Evolutionary conservation across 1,140 invertebrate species (phyloP).

Genomic region (Bombus sylvicola): DNA sequence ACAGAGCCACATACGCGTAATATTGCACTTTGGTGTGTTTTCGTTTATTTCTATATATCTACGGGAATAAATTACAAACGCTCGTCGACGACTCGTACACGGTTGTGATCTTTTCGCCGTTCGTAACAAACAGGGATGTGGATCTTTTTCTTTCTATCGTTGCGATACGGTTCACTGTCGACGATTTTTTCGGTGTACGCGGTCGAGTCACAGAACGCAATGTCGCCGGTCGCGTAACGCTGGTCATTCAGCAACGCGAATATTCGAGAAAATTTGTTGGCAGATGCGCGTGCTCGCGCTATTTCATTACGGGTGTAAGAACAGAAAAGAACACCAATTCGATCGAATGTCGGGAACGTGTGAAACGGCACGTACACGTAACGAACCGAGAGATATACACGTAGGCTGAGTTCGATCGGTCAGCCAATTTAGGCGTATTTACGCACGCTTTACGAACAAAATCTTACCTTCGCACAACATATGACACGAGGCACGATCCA

Average conservation of each 20-base stretch:
- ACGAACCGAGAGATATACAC: neutral
- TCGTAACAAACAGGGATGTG: neutral
- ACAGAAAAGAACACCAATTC: neutral
- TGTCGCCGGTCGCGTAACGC: no score
- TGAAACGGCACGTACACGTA: neutral
- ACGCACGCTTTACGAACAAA: neutral
- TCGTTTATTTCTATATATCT: conserved; percentile 25
- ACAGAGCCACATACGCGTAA: conserved; percentile 49
- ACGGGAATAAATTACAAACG: conserved; percentile 18
- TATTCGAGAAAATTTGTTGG: conserved; percentile 5
- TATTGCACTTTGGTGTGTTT: conserved; percentile 79
- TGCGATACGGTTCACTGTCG: neutral
- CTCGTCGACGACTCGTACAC: neutral
- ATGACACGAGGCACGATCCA: neutral
- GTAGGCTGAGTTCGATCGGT: neutral
- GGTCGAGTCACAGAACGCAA: no score
- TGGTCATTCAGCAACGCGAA: neutral
- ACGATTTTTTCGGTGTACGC: neutral
- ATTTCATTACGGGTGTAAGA: neutral
- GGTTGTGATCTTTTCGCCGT: neutral
- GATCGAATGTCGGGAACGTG: neutral
- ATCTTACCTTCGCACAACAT: neutral
- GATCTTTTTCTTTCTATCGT: neutral
- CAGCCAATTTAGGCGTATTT: neutral
- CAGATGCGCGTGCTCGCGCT: neutral